Percentiles rank a stretch among this genome's conserved stretches.
phyloP scores from a whole-genome alignment of 2,113 vertebrate genomes.

The Elachura formosa region DNA sequence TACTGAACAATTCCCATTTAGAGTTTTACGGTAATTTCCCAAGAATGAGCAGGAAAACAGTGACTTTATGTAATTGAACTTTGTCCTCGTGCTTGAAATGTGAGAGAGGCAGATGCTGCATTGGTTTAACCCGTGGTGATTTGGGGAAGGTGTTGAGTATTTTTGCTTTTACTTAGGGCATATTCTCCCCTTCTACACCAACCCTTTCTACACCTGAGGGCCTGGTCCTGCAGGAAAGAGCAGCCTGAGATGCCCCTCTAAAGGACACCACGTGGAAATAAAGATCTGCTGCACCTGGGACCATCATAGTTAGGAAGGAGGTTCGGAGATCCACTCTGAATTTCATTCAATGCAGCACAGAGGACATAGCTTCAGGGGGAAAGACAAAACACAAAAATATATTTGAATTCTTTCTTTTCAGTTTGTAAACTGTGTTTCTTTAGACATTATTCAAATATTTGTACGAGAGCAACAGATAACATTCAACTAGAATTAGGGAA shows the following conservation, averaged over 20 bases:
- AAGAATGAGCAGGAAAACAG: neutral
- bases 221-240: neutral
- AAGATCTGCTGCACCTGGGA: neutral
- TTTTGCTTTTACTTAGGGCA: neutral
- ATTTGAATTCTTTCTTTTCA: neutral
- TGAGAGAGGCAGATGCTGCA: neutral
- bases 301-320: neutral
- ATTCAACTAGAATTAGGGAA: neutral
- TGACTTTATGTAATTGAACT: neutral
- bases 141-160: neutral
- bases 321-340: neutral
- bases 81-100: neutral
- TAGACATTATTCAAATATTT: neutral
- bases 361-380: neutral
- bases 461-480: neutral
- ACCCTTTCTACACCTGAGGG: neutral
- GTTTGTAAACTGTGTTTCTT: neutral
- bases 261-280: neutral
- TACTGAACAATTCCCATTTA: neutral
- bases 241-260: neutral
- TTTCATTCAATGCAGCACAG: neutral
- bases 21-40: neutral
- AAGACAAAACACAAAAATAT: neutral
- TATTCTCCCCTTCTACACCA: neutral
- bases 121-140: neutral